Base-by-base conservation (phyloP, 1,140 invertebrate species). In the Bombyx mandarina region DNA sequence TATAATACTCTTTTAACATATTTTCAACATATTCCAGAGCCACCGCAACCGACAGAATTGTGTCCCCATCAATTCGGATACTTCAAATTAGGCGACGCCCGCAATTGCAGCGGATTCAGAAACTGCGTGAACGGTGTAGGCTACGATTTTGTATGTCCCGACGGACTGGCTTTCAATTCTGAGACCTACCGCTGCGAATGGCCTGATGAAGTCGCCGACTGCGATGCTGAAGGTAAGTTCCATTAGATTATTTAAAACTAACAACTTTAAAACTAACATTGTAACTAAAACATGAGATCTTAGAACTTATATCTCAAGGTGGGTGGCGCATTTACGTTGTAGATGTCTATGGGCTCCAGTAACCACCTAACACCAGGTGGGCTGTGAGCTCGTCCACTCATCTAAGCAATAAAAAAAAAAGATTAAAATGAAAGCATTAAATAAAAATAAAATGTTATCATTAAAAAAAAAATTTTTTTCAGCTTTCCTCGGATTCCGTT, bases 41-140 rank as follows among this genome's bases (percentile, higher is more conserved):
- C 82, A 7, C 62, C 86, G 6, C 90, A 93, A 63, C 89, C 94
- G 0, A 94, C 93, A 0, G 91, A 91, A 0, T 91, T 94, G 6
- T 97, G 96, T 73, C 95, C 95, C 0, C 93, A 95, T 75, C 93
- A 95, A 70, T 97, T 93, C 67, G 96, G 95, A 0, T 93, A 96
- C 71, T 97, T 93, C 84, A 90, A 92, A 63, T 92, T 93, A 1
- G 76, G 75, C 5, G 93, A 95, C 69, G 70, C 88, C 6, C 74
- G 84, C 0, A 91, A 95, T 69, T 97, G 96, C 75, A 94, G 95
- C 8, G 89, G 93, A 65, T 98, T 96, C 76, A 93, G 93, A 83
- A 96, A 94, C 68, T 97, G 96, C 71, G 94, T 93, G 0, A 91
- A 92, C 48, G 96, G 96, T 8, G 86, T 89, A 1, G 91, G 90